Percentiles rank a stretch among this genome's conserved stretches.
Conservation (phyloP, 2,888 invertebrate genomes). For the Lissocephala sabroskyi region DNA sequence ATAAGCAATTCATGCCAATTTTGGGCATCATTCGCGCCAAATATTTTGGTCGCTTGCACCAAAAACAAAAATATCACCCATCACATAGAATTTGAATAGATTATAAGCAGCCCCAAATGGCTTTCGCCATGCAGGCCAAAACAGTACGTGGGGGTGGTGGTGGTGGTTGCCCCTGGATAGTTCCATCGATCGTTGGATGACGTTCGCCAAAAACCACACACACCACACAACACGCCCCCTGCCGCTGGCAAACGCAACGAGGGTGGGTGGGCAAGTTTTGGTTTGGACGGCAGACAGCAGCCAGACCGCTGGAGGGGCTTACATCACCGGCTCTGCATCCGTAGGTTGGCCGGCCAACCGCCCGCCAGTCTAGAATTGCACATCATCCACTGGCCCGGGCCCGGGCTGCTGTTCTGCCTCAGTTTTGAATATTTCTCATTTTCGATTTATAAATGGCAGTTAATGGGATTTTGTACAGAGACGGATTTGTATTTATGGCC, state of each 20-base stretch:
- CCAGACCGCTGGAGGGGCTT: conserved; percentile 26
- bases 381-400: conserved; percentile 19
- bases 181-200: too few species aligned
- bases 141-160: too few species aligned
- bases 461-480: conserved; percentile 43
- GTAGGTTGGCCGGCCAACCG: conserved; percentile 33
- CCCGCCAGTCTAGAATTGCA: conserved; percentile 1
- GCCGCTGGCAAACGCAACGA: too few species aligned
- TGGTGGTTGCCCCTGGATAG: too few species aligned
- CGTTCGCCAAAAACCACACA: background rate
- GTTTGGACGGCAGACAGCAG: conserved; percentile 1
- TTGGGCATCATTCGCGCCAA: background rate
- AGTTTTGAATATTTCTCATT: conserved; percentile 40
- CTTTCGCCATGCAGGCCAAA: too few species aligned
- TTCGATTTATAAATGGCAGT: conserved; percentile 43
- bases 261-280: conserved; percentile 53
- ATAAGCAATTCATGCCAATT: conserved; percentile 1
- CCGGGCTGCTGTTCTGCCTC: too few species aligned
- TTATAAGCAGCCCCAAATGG: background rate
- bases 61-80: background rate
- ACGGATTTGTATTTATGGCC: conserved; percentile 59
- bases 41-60: conserved; percentile 1
- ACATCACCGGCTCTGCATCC: conserved; percentile 36
- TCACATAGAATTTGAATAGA: conserved; percentile 1
- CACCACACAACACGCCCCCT: conserved; percentile 5